phyloP scores from a whole-genome alignment of 1,140 invertebrate genomes.

The Gryon sp. region DNA sequence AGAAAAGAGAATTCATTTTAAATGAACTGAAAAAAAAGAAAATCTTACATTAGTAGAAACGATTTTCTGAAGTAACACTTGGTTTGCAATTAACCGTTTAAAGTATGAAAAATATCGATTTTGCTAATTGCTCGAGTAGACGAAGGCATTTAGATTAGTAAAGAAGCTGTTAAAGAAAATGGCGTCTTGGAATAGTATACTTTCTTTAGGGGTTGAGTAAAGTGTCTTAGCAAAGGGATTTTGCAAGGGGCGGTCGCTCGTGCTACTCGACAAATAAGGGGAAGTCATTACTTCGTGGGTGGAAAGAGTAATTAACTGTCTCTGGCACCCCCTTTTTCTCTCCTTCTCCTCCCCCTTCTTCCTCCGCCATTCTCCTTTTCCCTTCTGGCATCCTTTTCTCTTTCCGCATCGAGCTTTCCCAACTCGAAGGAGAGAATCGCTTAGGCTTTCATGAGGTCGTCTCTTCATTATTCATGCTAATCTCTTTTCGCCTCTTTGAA shows the following conservation, averaged over 20 bases:
- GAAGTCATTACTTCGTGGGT: slow-evolving; percentile 76
- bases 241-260: slow-evolving; percentile 71
- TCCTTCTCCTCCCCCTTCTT: slow-evolving; percentile 26
- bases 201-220: slow-evolving; percentile 58
- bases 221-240: slow-evolving; percentile 71
- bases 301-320: slow-evolving; percentile 77
- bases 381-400: slow-evolving; percentile 35
- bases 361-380: too few species aligned
- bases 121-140: slow-evolving; percentile 57
- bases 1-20: too few species aligned
- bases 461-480: slow-evolving; percentile 78
- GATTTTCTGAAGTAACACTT: slow-evolving; percentile 25
- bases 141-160: slow-evolving; percentile 58
- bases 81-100: slow-evolving; percentile 20
- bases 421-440: slow-evolving; percentile 74
- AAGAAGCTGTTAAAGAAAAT: slow-evolving; percentile 63
- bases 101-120: slow-evolving; percentile 59
- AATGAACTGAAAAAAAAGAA: background rate
- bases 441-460: slow-evolving; percentile 75
- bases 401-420: slow-evolving; percentile 65
- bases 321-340: slow-evolving; percentile 39
- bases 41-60: background rate
- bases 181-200: slow-evolving; percentile 46
- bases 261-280: slow-evolving; percentile 78
- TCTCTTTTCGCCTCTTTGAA: slow-evolving; percentile 72